Base-by-base conservation (phyloP, 37 sponge, comb jelly and placozoan genomes). In the Aplysina aerophoba region DNA sequence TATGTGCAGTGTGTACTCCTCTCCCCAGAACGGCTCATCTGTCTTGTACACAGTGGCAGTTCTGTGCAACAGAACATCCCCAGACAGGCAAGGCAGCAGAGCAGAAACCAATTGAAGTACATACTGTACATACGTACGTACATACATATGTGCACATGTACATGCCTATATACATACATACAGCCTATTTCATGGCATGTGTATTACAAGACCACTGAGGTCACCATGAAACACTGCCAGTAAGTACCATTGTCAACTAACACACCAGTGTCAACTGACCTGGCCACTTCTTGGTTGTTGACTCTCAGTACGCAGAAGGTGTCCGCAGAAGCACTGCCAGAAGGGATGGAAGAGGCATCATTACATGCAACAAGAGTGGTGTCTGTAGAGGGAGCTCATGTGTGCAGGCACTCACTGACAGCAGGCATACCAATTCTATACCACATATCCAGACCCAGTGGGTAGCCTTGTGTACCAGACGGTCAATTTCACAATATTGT, bases 11-110 rank as follows among this genome's bases (percentile, higher is more conserved):
- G 86, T 93, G 89, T 91, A 92, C 88, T 96, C 96, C 66, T 93
- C 96, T 20, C 96, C 96, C 96, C 96, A 96, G 83, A 92, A 96
- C 0, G 96, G 96, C 57, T 90, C 91, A 57, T 81, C 54, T 13
- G 87, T 93, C 81, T 87, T 85, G 80, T 84, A 96, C n/a, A 82
- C 89, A 22, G 93, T 93, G 35, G 91, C 91, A 40, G 96, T 96
- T 78, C 96, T 93, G 64, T 20, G 60, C 2, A 33, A 39, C 30
- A 63, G 31, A 40, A 1, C 15, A 41, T 22, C 22, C n/a, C 4
- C 20, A 36, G 44, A 40, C 53, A 41, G 53, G 33, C 20, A 50
- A 38, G 65, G 27, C 65, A 63, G 11, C 65, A n/a, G n/a, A n/a
- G n/a, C n/a, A n/a, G n/a, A n/a, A 15, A 35, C 15, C 78, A 41